A percentile compares a stretch with the other conserved stretches of the same genome.
Conservation (phyloP, 2,113 vertebrate genomes). For the Otus sunia region DNA sequence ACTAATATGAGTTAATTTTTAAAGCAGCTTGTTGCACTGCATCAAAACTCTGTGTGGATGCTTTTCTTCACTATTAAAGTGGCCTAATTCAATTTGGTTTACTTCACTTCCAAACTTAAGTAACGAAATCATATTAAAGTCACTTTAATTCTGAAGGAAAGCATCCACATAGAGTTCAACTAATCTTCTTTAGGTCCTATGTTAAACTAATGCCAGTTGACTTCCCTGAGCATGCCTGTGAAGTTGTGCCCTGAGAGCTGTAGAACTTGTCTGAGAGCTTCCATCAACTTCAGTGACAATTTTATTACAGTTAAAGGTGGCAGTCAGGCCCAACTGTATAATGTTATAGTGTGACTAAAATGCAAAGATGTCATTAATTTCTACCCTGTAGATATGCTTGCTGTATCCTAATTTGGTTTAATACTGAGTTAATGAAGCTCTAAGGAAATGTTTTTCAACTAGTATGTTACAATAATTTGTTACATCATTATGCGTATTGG, state of each 20-base stretch:
- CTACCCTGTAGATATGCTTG: background rate
- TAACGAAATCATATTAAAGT: slow-evolving; percentile 23
- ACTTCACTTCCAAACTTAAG: slow-evolving; percentile 4
- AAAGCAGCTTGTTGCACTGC: background rate
- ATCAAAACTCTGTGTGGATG: background rate
- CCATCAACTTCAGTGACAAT: background rate
- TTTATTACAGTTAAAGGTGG: background rate
- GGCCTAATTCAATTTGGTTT: background rate
- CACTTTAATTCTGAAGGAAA: background rate
- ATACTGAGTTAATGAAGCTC: slow-evolving; percentile 10
- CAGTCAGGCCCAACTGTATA: background rate
- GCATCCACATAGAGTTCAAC: background rate
- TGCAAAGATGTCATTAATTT: background rate
- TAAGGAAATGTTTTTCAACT: background rate
- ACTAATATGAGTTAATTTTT: background rate
- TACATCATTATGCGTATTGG: background rate
- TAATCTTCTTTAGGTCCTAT: background rate
- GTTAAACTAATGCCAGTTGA: background rate
- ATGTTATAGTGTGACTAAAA: background rate
- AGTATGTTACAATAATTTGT: background rate
- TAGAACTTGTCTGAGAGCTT: background rate
- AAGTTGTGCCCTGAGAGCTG: background rate
- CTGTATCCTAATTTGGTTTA: background rate
- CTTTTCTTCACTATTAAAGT: background rate
- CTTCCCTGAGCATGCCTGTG: background rate